These are phyloP conservation scores for Amia ocellicauda DNA, from an alignment of 2,113 vertebrate species.

Conservation along the genomic window DNA sequence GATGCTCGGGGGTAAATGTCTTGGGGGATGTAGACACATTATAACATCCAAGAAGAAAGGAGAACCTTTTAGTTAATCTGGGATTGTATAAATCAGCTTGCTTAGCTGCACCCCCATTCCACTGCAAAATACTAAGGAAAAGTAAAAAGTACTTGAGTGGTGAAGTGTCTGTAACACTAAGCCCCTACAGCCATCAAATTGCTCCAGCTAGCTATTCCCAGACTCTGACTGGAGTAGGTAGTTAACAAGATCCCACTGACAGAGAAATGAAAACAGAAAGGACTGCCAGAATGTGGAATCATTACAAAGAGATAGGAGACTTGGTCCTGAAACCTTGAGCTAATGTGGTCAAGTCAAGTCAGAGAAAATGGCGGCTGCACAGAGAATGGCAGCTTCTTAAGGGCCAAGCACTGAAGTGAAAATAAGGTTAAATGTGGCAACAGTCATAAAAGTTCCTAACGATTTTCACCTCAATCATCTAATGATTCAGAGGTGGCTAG, in stretches of 20 bases:
- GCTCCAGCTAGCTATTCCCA: neutral
- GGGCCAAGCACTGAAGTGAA: no score
- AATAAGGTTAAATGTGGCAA: no score
- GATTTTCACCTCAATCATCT: no score
- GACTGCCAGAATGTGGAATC: neutral
- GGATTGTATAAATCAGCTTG: neutral
- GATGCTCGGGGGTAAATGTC: neutral
- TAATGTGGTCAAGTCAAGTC: no score
- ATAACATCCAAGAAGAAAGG: no score
- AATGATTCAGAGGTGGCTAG: no score
- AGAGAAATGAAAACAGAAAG: neutral
- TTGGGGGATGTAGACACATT: neutral
- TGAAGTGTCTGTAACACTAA: neutral
- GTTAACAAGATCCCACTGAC: neutral
- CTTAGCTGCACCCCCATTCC: neutral
- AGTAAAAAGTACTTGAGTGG: neutral
- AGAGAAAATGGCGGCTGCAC: no score
- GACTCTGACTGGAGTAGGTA: neutral
- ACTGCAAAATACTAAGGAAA: neutral
- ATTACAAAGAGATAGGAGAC: no score
- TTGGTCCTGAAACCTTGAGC: no score
- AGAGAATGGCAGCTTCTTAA: no score
- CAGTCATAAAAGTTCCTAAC: no score
- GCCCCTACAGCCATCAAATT: neutral
- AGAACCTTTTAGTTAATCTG: neutral